These are phyloP conservation scores for Mesorhabditis spiculigera DNA, from an alignment of 2,888 invertebrate genomes.

Conservation along the genomic window DNA sequence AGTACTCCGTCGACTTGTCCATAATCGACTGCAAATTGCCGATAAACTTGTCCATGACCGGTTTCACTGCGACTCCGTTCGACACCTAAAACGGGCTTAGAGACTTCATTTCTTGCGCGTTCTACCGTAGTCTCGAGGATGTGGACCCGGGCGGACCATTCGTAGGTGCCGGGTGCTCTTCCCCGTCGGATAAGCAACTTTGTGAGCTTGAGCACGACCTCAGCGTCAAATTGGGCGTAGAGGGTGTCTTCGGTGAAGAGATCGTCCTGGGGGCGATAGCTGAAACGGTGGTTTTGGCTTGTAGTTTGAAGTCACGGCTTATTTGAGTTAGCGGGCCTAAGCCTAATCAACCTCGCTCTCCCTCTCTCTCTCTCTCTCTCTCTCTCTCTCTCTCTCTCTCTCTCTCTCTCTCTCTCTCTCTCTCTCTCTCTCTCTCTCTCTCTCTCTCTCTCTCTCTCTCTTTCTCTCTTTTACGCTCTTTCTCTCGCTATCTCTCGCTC, in stretches of 20 bases:
- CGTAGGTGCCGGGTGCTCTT: not conserved
- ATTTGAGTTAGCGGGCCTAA: not conserved
- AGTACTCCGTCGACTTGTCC: not conserved
- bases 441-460: not conserved
- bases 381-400: no score
- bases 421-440: not conserved
- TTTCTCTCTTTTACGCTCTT: no score
- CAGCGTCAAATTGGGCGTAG: slow-evolving; percentile 2
- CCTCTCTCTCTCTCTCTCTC: not conserved
- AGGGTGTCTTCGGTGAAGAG: not conserved
- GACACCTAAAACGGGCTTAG: not conserved
- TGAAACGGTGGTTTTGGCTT: not conserved
- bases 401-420: not conserved
- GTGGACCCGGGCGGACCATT: not conserved
- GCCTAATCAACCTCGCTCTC: not conserved
- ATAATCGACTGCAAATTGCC: not conserved
- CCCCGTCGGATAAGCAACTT: not conserved
- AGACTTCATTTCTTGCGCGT: not conserved
- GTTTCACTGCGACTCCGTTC: not conserved
- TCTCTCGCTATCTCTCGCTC: not conserved
- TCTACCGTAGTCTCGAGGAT: not conserved
- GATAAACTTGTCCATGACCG: not conserved
- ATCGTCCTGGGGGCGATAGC: not conserved
- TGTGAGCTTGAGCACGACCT: not conserved
- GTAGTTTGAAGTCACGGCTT: not conserved